Base-by-base conservation (phyloP, 2,113 vertebrate genomes). In the Boulengeromyrus knoepffleri region DNA sequence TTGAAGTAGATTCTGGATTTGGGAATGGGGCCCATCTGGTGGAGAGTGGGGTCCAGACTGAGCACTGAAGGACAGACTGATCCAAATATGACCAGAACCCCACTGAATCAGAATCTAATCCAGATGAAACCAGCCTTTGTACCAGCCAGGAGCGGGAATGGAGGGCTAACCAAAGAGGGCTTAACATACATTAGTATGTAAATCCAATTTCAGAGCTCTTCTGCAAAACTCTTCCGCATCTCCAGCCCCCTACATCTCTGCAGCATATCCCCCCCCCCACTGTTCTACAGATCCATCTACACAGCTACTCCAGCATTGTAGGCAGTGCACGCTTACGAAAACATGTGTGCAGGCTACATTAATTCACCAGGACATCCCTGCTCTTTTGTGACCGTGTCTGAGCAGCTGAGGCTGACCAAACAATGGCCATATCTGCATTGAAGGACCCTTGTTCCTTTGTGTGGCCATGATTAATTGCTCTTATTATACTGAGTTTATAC, bases 131-230 rank as follows among this genome's bases (percentile, higher is more conserved):
- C 49, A 39, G 85, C n/a, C 45, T n/a, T 56, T 53, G n/a, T 46
- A 47, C 47, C 84, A 31, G 45, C 24, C 84, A 49, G 47, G 84
- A 27, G 4, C 36, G n/a, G 83, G 45, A 46, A 84, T 84, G 80
- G 80, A 47, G 83, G 24, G 83, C 27, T 2, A 42, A 80, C 45
- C 45, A 85, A n/a, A 47, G 15, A 31, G 52, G 17, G 31, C 49
- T 53, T 47, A 53, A 15, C 49, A 53, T 56, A 53, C 31, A 87
- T 87, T 87, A 87, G 85, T 53, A 87, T 87, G 49, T 53, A 53
- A 87, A 87, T 87, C 85, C 49, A 39, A 87, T 87, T 56, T 87
- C 45, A 53, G 85, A 31, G n/a, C 46, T 31, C 85, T 36, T 87
- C 50, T 52, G 85, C 31, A 52, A 49, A 47, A 27, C 24, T 85